Base-by-base conservation (phyloP, 2,888 invertebrate species). In the Monochamus alternatus region DNA sequence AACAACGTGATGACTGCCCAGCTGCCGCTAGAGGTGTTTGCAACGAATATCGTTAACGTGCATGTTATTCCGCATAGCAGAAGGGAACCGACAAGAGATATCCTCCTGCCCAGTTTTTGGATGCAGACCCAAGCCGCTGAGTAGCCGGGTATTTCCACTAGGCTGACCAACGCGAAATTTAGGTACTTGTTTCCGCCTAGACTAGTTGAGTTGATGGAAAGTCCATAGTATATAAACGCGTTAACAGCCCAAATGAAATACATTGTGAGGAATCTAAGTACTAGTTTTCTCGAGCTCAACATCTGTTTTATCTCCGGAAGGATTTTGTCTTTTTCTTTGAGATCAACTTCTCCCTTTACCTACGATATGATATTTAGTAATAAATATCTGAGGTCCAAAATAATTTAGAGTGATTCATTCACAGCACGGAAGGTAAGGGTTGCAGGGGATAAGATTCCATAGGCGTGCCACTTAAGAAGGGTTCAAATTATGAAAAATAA, bases 181-280 rank as follows among this genome's bases (percentile, higher is more conserved):
- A 92, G 76, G 85, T 94, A 94, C 86, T 93, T 93, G 84, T 94
- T 92, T 10, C 94, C 94, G 74, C 92, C 92, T 75, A 94, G 89
- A 66, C 90, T 91, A 0, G 92, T 93, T 0, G 94, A 91, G 85
- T 93, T 93, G 32, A 94, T 87, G 0, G 93, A 93, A 43, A 94
- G 88, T 0, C 94, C 94, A 83, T 93, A 94, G 83, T 91, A 94
- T 3, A 94, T 92, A 76, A 94, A 92, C 0, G 93, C 92, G 84
- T 92, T 93, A 3, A 93, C 91, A 31, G 91, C 90, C 93, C 91
- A 89, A 71, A 81, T 86, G 75, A 77, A 67, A 55, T 80, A 78
- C 7, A 79, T 65, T 67, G 81, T 79, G 3, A 75, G 10, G 79
- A 91, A 91, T 73, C 92, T 86, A 5, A 89, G 65, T 1, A 91